These are phyloP conservation scores for Myripristis murdjan DNA, from an alignment of 2,797 vertebrate species.

Conservation along the genomic window DNA sequence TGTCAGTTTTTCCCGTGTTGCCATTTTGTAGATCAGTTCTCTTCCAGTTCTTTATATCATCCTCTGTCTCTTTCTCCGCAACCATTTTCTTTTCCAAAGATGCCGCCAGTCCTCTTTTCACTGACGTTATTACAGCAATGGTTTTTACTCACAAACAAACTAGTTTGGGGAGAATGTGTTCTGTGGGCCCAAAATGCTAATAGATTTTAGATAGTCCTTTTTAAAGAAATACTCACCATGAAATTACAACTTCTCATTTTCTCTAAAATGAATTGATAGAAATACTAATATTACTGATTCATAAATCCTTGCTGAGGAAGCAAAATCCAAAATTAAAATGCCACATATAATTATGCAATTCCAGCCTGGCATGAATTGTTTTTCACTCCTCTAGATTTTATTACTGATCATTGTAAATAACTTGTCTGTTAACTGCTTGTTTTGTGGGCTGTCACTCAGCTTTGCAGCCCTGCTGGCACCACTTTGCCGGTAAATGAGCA, in stretches of 20 bases:
- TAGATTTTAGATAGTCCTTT: conserved; percentile 14
- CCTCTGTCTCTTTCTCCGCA: conserved; percentile 10
- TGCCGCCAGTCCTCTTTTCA: conserved; percentile 14
- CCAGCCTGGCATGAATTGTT: background rate
- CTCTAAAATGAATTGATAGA: conserved; percentile 14
- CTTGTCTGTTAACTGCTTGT: conserved; percentile 17
- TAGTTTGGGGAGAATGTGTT: background rate
- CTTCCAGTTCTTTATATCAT: background rate
- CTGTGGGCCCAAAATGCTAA: background rate
- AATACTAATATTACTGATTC: conserved; percentile 19
- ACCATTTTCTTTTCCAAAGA: conserved; percentile 30
- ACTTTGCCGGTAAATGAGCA: conserved; percentile 18
- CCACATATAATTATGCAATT: conserved; percentile 7
- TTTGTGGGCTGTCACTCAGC: conserved; percentile 13
- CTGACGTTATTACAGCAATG: conserved; percentile 14
- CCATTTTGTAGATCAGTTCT: background rate
- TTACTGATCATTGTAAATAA: conserved; percentile 18
- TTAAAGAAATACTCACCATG: conserved; percentile 13
- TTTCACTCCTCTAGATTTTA: conserved; percentile 9
- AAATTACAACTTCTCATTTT: conserved; percentile 17
- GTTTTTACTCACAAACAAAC: conserved; percentile 24
- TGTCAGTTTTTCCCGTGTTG: conserved; percentile 4
- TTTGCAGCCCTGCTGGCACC: conserved; percentile 17
- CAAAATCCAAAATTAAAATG: conserved; percentile 21
- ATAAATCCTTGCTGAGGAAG: conserved; percentile 17